A percentile compares a stretch with the other conserved stretches of the same genome.
These are phyloP conservation scores for Adineta ricciae DNA, from an alignment of 2,888 invertebrate species.

Conservation along the genomic window DNA sequence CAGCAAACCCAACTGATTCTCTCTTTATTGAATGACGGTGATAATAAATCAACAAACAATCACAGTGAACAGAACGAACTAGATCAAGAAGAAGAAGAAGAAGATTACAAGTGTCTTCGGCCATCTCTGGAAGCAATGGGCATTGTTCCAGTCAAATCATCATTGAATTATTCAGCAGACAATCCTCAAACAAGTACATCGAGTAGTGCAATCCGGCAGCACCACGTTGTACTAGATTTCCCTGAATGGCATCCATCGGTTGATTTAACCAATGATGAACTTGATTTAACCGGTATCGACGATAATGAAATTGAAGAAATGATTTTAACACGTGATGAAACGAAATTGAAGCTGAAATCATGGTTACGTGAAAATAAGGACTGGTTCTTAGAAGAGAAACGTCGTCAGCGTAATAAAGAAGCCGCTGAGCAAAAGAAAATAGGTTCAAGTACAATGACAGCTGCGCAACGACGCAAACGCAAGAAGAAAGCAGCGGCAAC, in stretches of 20 bases:
- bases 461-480: conserved; percentile 9
- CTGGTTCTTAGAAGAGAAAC: conserved; percentile 71
- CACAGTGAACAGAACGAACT: neutral
- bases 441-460: conserved; percentile 39
- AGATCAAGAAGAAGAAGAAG: neutral
- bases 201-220: neutral
- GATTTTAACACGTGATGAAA: conserved; percentile 71
- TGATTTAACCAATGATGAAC: conserved; percentile 18
- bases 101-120: neutral
- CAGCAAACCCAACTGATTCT: conserved; percentile 17
- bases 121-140: neutral
- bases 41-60: neutral
- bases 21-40: neutral
- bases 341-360: conserved; percentile 65
- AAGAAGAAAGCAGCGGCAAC: conserved; percentile 35
- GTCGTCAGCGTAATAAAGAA: conserved; percentile 63
- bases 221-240: neutral
- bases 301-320: conserved; percentile 52
- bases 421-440: conserved; percentile 69
- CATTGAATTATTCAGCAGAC: neutral
- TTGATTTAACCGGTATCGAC: conserved; percentile 34
- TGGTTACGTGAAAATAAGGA: conserved; percentile 81
- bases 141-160: neutral
- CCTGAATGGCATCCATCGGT: conserved; percentile 13
- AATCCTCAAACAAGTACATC: neutral